Evolutionary conservation across 2,113 vertebrate genomes (phyloP).

Genomic region (Calidris pygmaea): DNA sequence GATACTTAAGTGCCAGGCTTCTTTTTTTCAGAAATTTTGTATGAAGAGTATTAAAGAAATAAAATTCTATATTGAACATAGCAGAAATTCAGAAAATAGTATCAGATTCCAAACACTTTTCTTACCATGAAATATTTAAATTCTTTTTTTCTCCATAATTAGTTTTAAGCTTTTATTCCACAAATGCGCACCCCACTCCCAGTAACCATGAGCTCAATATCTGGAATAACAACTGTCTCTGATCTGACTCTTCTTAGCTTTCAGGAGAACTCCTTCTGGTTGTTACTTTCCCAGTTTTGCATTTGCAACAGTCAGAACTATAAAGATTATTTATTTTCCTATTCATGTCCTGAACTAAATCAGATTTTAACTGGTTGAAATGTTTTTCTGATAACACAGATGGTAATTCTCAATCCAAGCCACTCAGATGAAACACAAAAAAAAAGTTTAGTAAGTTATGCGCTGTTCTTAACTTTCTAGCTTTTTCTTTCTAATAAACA

Average conservation of each 20-base stretch:
- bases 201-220: neutral
- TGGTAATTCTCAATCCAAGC: neutral
- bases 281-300: neutral
- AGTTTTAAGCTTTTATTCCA: neutral
- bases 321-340: neutral
- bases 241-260: neutral
- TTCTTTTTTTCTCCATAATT: neutral
- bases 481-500: neutral
- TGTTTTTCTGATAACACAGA: neutral
- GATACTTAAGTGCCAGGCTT: rapidly evolving
- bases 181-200: too few species aligned
- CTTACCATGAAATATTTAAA: neutral
- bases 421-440: neutral
- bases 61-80: neutral
- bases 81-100: neutral
- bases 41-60: neutral
- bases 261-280: neutral
- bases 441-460: neutral
- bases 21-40: neutral
- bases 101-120: neutral
- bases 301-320: neutral
- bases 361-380: neutral
- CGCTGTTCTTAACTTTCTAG: neutral
- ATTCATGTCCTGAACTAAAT: neutral
- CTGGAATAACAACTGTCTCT: neutral